A percentile compares a stretch with the other conserved stretches of the same genome.
Conservation (phyloP, 2,888 invertebrate species). For the Athalia rosae region DNA sequence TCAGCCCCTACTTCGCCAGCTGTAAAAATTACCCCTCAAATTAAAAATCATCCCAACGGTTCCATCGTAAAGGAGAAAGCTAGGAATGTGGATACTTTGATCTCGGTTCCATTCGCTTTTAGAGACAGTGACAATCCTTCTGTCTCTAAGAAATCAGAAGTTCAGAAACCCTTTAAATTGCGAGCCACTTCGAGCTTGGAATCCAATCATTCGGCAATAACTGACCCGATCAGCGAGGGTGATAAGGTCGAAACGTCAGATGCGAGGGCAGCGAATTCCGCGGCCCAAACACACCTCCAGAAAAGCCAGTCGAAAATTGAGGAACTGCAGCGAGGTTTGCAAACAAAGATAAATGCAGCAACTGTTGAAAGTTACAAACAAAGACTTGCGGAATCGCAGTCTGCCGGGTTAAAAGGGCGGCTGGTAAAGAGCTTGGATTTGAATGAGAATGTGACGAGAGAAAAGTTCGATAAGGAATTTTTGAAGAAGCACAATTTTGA, state of each 20-base stretch:
- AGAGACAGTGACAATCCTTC: background rate
- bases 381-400: slow-evolving; percentile 57
- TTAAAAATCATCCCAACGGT: background rate
- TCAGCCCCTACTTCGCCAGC: slow-evolving; percentile 15
- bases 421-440: slow-evolving; percentile 52
- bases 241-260: background rate
- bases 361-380: slow-evolving; percentile 63
- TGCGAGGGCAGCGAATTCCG: slow-evolving; percentile 9
- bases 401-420: slow-evolving; percentile 52
- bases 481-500: slow-evolving; percentile 61
- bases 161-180: slow-evolving; percentile 2
- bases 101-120: background rate
- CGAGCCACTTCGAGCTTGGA: slow-evolving; percentile 20
- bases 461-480: slow-evolving; percentile 62
- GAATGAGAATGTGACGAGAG: slow-evolving; percentile 56
- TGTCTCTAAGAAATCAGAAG: slow-evolving; percentile 7
- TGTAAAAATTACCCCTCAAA: background rate
- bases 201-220: background rate
- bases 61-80: background rate
- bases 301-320: slow-evolving; percentile 63
- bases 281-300: slow-evolving; percentile 58
- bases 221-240: slow-evolving; percentile 3
- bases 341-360: slow-evolving; percentile 62
- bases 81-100: background rate
- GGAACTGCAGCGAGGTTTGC: slow-evolving; percentile 61